Percentiles rank a stretch among this genome's conserved stretches.
Evolutionary conservation across 2,888 invertebrate genomes (phyloP).

Genomic region (Agriopis marginaria): DNA sequence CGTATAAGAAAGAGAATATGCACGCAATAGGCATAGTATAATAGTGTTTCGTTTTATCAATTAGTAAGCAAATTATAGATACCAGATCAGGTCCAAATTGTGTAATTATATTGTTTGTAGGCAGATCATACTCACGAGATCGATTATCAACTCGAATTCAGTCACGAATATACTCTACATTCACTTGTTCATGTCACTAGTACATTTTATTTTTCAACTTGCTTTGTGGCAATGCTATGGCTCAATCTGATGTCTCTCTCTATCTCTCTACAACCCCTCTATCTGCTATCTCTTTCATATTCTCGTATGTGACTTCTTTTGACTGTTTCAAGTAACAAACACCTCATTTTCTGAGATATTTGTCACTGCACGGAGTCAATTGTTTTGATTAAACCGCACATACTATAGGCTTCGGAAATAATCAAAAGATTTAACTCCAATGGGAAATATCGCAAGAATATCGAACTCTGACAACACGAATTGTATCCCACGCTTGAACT

Average conservation of each 20-base stretch:
- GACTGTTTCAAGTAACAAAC: conserved; percentile 43
- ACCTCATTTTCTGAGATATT: conserved; percentile 55
- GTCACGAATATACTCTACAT: conserved; percentile 59
- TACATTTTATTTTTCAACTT: conserved; percentile 76
- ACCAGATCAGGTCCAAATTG: conserved; percentile 41
- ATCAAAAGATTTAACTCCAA: conserved; percentile 33
- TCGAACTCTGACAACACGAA: conserved; percentile 53
- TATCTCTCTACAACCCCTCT: conserved; percentile 52
- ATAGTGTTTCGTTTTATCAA: conserved; percentile 52
- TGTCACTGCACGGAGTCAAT: conserved; percentile 53
- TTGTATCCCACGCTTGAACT: conserved; percentile 74
- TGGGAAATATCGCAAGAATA: conserved; percentile 46
- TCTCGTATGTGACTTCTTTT: conserved; percentile 49
- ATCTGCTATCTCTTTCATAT: conserved; percentile 56
- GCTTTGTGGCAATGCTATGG: conserved; percentile 85
- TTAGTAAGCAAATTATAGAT: conserved; percentile 47
- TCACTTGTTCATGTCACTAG: conserved; percentile 73
- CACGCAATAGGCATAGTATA: conserved; percentile 60
- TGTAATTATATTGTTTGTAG: conserved; percentile 37
- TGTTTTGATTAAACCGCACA: conserved; percentile 43
- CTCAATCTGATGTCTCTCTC: conserved; percentile 59
- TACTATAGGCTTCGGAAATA: conserved; percentile 18
- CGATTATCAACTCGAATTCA: conserved; percentile 46
- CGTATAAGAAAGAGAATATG: conserved; percentile 58
- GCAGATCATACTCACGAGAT: conserved; percentile 59